Evolutionary conservation across 2,888 invertebrate species (phyloP).

Genomic region (Pediacus dermestoides): DNA sequence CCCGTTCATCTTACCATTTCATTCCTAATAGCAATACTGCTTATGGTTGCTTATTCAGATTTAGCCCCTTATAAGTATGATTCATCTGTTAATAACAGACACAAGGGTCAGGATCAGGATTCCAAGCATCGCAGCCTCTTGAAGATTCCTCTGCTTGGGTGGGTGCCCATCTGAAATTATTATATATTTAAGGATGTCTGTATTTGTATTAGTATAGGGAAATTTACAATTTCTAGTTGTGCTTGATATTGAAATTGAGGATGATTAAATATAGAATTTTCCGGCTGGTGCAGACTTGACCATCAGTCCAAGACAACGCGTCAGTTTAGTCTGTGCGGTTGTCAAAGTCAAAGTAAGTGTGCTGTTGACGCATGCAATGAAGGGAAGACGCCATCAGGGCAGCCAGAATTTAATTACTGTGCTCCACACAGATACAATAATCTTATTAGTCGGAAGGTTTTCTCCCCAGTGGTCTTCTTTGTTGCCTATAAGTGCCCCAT

Average conservation of each 20-base stretch:
- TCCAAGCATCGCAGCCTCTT: too few relatives aligned
- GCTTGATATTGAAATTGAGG: too few relatives aligned
- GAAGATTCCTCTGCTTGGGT: too few relatives aligned
- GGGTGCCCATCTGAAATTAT: too few relatives aligned
- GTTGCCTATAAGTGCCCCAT: not conserved
- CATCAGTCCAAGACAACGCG: slow-evolving; percentile 25
- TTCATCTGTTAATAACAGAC: slow-evolving; percentile 35
- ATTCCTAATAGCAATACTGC: slow-evolving; percentile 22
- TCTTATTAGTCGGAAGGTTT: slow-evolving; percentile 36
- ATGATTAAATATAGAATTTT: too few relatives aligned
- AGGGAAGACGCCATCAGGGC: slow-evolving; percentile 35
- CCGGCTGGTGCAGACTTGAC: too few relatives aligned
- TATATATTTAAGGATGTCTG: too few relatives aligned
- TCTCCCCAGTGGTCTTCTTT: slow-evolving; percentile 1
- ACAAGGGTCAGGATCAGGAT: slow-evolving; percentile 23
- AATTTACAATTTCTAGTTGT: too few relatives aligned
- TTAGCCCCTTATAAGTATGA: slow-evolving; percentile 35
- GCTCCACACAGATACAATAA: slow-evolving; percentile 42
- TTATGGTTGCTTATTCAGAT: slow-evolving; percentile 23
- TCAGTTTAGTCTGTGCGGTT: slow-evolving; percentile 26
- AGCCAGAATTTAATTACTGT: slow-evolving; percentile 40
- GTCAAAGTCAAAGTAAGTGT: slow-evolving; percentile 35
- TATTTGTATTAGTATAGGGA: too few relatives aligned
- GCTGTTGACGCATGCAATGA: slow-evolving; percentile 43
- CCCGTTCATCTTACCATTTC: slow-evolving; percentile 28